Conservation (phyloP, 2,888 invertebrate genomes). For the Chydorus sphaericus region DNA sequence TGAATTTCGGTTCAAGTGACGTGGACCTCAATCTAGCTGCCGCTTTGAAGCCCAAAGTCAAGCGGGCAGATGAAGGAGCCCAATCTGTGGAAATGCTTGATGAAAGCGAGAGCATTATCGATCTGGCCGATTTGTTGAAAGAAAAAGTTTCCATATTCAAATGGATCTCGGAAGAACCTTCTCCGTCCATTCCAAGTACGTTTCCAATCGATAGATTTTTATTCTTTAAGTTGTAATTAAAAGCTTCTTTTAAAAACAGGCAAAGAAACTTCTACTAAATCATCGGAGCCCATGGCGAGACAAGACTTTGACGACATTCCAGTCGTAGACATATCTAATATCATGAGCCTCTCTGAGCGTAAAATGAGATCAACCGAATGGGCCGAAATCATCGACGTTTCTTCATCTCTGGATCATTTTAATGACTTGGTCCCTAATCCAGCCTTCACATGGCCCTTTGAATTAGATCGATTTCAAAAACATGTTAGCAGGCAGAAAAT, state of each 20-base stretch:
- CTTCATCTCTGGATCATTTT: constrained; percentile 65
- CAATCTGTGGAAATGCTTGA: neutral
- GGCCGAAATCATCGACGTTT: constrained; percentile 75
- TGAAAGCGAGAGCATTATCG: neutral
- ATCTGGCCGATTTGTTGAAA: constrained; percentile 5
- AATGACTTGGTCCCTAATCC: constrained; percentile 62
- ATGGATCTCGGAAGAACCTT: constrained; percentile 1
- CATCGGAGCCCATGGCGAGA: too few relatives aligned
- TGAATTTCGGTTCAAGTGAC: constrained; percentile 23
- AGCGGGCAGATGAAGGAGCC: neutral
- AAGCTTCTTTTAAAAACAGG: too few relatives aligned
- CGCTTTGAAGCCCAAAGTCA: neutral
- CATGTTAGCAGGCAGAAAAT: constrained; percentile 36
- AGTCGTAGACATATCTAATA: constrained; percentile 49
- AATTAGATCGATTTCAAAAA: constrained; percentile 93
- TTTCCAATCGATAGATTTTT: neutral
- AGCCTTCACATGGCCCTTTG: constrained; percentile 76
- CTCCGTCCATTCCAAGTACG: neutral
- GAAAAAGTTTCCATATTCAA: neutral
- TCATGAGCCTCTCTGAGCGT: constrained; percentile 27
- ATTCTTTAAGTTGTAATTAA: neutral
- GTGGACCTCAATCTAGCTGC: constrained; percentile 2
- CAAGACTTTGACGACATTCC: constrained; percentile 32
- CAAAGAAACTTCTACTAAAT: too few relatives aligned
- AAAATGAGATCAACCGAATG: constrained; percentile 47